Evolutionary conservation across 1,140 invertebrate species (phyloP), one percentile per base, ranked within the genome.

Genomic region (Ephestia elutella): DNA sequence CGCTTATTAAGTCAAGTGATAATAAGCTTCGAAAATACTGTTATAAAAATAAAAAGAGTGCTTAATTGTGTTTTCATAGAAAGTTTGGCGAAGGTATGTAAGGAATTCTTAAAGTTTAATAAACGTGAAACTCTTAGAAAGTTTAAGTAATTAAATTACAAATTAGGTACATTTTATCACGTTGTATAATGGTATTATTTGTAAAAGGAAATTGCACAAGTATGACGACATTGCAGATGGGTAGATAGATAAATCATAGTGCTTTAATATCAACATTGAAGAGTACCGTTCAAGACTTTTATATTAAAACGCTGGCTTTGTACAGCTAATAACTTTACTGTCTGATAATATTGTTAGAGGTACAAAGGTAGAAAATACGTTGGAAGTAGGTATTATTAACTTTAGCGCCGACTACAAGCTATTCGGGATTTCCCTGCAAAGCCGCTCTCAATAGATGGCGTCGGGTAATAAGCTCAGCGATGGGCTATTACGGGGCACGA

Each of bases 361-460:
- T 63, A 67, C 66, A 75, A 75, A 70, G 66, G 54, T 57, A 57
- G 65, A 73, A 73, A 70, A 75, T 71, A 75, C 60, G 70, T 56
- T 71, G 68, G 59, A 70, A 70, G 57, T 70, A 78, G 66, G 65
- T 68, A 71, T 67, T 79, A 85, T 84, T 83, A 87, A 74, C 71
- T 75, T 74, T 68, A 76, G 72, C 66, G 67, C 57, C 65, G 73
- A 70, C 72, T 81, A 82, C 78, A 79, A 85, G 65, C 80, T 78
- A 80, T 82, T 79, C 70, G 75, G 73, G 81, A 87, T 86, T 84
- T 84, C 67, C 76, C 72, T 79, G 78, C 73, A 86, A 87, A 87
- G 81, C 85, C 81, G 71, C 70, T 77, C 79, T 87, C 85, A 85
- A 87, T 87, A 80, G 84, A 84, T 82, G 77, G 82, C 75, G 78